These are phyloP conservation scores for Pseudonaja textilis DNA, from an alignment of 2,113 vertebrate species.

Conservation along the genomic window DNA sequence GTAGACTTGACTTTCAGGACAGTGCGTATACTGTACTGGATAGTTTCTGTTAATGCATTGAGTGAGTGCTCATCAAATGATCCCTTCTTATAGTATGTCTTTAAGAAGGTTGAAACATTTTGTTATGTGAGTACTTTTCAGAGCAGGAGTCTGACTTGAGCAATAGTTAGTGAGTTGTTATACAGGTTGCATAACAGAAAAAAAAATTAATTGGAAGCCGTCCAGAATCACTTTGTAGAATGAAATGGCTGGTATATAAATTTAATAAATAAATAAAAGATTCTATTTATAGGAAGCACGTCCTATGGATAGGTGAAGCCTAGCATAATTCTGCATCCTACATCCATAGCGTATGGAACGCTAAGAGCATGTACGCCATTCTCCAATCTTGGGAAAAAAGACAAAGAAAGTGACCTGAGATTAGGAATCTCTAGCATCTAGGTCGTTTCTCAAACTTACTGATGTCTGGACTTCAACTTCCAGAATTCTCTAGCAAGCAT, in stretches of 20 bases:
- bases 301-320: not conserved
- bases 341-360: too few relatives aligned
- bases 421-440: not conserved
- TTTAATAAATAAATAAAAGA: not conserved
- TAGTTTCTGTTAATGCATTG: not conserved
- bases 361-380: not conserved
- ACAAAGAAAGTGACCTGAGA: not conserved
- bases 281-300: not conserved
- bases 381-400: not conserved
- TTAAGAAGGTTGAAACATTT: not conserved
- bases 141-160: not conserved
- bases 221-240: not conserved
- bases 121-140: not conserved
- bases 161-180: not conserved
- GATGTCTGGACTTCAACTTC: not conserved
- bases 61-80: not conserved
- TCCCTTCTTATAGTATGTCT: not conserved
- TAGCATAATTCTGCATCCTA: not conserved
- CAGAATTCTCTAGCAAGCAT: not conserved
- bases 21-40: not conserved
- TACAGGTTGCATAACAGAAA: not conserved
- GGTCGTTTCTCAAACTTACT: not conserved
- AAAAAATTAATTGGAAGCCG: not conserved
- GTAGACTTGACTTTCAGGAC: not conserved
- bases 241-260: not conserved